Percentiles rank a stretch among this genome's conserved stretches.
Conservation (phyloP, 2,888 invertebrate genomes). For the Adineta ricciae region DNA sequence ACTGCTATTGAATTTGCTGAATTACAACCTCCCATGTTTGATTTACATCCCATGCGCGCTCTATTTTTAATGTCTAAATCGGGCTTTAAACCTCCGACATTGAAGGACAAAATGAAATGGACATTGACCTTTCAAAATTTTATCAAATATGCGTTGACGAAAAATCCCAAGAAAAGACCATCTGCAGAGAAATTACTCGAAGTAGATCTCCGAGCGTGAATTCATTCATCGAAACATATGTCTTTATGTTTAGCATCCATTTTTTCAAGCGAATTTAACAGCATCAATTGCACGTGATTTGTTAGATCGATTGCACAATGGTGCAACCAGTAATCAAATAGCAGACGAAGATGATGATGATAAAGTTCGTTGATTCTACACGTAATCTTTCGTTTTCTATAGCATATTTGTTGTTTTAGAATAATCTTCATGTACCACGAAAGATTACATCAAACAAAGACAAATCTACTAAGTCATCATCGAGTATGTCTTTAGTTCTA, state of each 20-base stretch:
- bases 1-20: conserved; percentile 97
- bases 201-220: conserved; percentile 35
- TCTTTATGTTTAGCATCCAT: conserved; percentile 64
- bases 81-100: conserved; percentile 88
- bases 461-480: background rate
- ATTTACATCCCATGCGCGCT: conserved; percentile 92
- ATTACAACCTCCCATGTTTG: conserved; percentile 97
- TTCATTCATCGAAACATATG: background rate
- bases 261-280: conserved; percentile 76
- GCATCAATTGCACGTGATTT: conserved; percentile 80
- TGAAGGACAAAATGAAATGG: conserved; percentile 91
- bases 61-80: conserved; percentile 96
- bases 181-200: conserved; percentile 79
- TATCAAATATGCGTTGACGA: conserved; percentile 85
- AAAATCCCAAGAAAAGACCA: conserved; percentile 96
- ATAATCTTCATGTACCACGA: background rate
- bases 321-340: conserved; percentile 60
- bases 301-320: conserved; percentile 59
- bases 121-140: conserved; percentile 77
- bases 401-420: background rate
- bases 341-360: conserved; percentile 76
- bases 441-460: conserved; percentile 21
- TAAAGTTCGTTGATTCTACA: conserved; percentile 56
- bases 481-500: background rate
- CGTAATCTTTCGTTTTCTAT: background rate